Percentiles rank a stretch among this genome's conserved stretches.
These are phyloP conservation scores for Turritopsis dohrnii DNA, from an alignment of 30 jellyfish, hydroid and myxozoan species.

Conservation along the genomic window DNA sequence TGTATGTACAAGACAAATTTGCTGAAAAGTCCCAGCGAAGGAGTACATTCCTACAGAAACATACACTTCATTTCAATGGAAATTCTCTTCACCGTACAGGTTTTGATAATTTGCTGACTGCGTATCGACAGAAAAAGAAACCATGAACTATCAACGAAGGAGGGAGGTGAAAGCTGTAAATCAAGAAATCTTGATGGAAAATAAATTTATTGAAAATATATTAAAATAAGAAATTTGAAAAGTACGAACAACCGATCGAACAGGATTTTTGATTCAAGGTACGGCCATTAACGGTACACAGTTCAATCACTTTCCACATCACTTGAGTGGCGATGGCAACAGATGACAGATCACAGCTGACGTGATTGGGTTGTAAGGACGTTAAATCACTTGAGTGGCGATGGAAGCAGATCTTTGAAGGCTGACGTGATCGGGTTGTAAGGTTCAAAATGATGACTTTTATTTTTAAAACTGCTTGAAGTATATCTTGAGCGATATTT, in stretches of 20 bases:
- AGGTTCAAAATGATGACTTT: background rate
- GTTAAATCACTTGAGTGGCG: conserved; percentile 20
- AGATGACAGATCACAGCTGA: background rate
- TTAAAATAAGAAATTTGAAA: no score
- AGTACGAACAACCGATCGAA: no score
- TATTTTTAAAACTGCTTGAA: background rate
- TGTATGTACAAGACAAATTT: background rate
- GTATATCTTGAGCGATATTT: conserved; percentile 17
- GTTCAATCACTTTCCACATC: no score
- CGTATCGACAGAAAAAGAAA: no score
- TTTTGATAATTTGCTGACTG: background rate
- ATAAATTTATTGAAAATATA: no score
- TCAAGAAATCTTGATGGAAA: no score
- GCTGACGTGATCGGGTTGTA: conserved; percentile 21
- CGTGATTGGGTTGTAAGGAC: background rate
- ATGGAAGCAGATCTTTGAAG: conserved; percentile 26
- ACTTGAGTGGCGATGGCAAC: no score
- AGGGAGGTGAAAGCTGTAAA: no score
- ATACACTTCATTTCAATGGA: background rate
- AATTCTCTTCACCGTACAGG: background rate
- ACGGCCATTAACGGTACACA: no score
- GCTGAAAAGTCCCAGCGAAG: background rate
- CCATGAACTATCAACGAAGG: no score
- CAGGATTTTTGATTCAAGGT: no score
- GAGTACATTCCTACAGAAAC: background rate